Evolutionary conservation across 2,888 invertebrate species (phyloP).

Genomic region (Tinea pellionella): DNA sequence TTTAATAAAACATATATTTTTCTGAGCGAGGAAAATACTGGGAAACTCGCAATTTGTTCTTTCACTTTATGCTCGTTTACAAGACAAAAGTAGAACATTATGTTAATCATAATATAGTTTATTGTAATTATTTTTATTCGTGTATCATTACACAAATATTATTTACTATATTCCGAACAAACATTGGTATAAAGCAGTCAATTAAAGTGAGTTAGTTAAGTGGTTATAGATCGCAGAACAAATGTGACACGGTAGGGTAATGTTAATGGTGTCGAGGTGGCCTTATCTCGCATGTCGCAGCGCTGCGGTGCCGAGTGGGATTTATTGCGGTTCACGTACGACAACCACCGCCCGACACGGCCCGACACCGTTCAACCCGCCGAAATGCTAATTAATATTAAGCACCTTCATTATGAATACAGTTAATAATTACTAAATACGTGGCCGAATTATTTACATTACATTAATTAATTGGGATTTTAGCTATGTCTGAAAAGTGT

Average conservation of each 20-base stretch:
- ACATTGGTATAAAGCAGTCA: background rate
- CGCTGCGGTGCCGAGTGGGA: slow-evolving; percentile 24
- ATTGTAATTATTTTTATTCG: slow-evolving; percentile 15
- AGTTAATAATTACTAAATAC: slow-evolving; percentile 2
- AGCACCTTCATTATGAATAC: background rate
- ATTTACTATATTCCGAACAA: background rate
- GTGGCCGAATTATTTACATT: background rate
- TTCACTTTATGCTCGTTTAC: slow-evolving; percentile 71
- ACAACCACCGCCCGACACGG: slow-evolving; percentile 21
- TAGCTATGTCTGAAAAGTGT: too few relatives aligned
- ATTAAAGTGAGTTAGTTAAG: background rate
- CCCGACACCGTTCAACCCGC: slow-evolving; percentile 20
- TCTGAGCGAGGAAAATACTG: slow-evolving; percentile 70
- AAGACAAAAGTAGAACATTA: slow-evolving; percentile 70
- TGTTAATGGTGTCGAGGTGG: slow-evolving; percentile 47
- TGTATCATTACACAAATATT: background rate
- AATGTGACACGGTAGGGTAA: slow-evolving; percentile 20
- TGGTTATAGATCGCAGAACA: background rate
- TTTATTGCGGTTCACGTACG: slow-evolving; percentile 47
- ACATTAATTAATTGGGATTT: background rate
- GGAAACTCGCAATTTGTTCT: slow-evolving; percentile 71
- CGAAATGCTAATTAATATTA: slow-evolving; percentile 39
- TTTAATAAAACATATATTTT: slow-evolving; percentile 71
- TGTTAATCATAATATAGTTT: slow-evolving; percentile 63
- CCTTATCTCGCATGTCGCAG: slow-evolving; percentile 52